Conservation (phyloP, 2,113 vertebrate genomes). For the Stigmatopora nigra region DNA sequence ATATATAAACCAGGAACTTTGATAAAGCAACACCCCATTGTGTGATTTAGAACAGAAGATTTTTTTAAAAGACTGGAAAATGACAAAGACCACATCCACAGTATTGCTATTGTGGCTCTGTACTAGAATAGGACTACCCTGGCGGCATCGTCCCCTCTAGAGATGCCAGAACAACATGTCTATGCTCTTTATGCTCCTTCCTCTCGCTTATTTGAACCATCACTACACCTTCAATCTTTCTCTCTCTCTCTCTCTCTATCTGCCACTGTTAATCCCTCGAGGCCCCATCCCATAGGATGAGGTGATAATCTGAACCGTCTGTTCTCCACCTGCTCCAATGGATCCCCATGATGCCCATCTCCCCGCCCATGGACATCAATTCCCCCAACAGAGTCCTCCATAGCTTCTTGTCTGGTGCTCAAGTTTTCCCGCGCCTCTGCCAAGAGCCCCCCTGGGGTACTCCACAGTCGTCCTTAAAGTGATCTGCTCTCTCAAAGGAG, state of each 20-base stretch:
- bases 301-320: conserved; percentile 62
- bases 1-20: background rate
- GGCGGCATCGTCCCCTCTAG: conserved; percentile 30
- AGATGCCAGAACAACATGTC: conserved; percentile 59
- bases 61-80: background rate
- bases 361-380: conserved; percentile 34
- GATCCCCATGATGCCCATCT: conserved; percentile 41
- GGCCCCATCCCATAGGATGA: conserved; percentile 52
- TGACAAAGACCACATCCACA: conserved; percentile 22
- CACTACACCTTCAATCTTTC: conserved; percentile 32
- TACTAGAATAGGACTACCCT: conserved; percentile 46
- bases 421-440: conserved; percentile 20
- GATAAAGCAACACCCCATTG: background rate
- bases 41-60: background rate
- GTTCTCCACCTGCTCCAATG: conserved; percentile 62
- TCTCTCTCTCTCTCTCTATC: conserved; percentile 23
- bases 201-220: conserved; percentile 10
- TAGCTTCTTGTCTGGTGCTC: conserved; percentile 15
- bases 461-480: conserved; percentile 29
- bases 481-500: conserved; percentile 51
- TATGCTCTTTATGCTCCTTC: conserved; percentile 49
- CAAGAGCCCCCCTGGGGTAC: conserved; percentile 43
- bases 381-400: conserved; percentile 23
- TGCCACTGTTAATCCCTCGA: conserved; percentile 42
- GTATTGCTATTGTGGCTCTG: conserved; percentile 52